Conservation (phyloP, 1,140 invertebrate genomes). For the Dolichoris vasculosae region DNA sequence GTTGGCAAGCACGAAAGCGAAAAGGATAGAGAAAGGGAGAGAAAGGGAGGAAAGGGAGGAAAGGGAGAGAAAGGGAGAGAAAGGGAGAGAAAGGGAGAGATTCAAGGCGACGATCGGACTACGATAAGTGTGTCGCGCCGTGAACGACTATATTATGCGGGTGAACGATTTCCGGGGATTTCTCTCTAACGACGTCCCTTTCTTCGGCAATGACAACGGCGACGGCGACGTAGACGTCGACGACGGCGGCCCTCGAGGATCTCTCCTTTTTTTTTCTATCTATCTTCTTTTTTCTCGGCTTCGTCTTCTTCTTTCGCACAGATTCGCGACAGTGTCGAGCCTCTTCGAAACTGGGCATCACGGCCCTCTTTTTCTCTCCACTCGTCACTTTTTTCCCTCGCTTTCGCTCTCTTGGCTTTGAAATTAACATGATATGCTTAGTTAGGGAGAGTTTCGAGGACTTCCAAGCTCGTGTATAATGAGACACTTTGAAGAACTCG, state of each 20-base stretch:
- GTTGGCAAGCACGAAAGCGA: constrained; percentile 1
- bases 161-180: constrained; percentile 45
- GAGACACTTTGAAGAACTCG: constrained; percentile 25
- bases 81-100: neutral
- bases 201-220: constrained; percentile 1
- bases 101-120: constrained; percentile 23
- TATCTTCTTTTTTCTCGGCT: neutral
- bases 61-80: neutral
- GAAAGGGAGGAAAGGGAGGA: neutral
- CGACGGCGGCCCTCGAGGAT: neutral
- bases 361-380: neutral
- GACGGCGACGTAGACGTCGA: neutral
- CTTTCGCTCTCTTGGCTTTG: constrained; percentile 29
- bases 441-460: constrained; percentile 36
- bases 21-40: too few relatives aligned
- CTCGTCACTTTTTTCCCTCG: constrained; percentile 25
- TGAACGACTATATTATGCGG: constrained; percentile 43
- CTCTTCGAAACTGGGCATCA: neutral
- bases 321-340: too few relatives aligned
- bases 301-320: neutral
- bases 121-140: constrained; percentile 23
- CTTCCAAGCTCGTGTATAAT: constrained; percentile 38
- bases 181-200: constrained; percentile 46
- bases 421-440: constrained; percentile 50
- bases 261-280: neutral